Percentiles rank a stretch among this genome's conserved stretches.
Conservation (phyloP, 2,113 vertebrate species). For the Scatophagus argus region DNA sequence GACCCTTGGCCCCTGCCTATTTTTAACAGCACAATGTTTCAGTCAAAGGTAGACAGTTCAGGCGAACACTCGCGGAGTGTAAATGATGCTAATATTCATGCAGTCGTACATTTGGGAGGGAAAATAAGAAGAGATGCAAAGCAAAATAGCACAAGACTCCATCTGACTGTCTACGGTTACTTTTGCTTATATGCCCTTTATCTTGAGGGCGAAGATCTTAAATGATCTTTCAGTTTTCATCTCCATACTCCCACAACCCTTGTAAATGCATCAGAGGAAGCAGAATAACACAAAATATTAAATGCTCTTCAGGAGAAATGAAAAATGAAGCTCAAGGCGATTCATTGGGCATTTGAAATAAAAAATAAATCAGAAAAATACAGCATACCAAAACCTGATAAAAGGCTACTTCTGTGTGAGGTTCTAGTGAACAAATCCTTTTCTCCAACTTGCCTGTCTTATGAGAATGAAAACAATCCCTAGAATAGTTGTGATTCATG, state of each 20-base stretch:
- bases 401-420: slow-evolving; percentile 51
- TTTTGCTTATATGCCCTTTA: slow-evolving; percentile 73
- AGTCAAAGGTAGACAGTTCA: slow-evolving; percentile 78
- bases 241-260: slow-evolving; percentile 77
- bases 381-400: slow-evolving; percentile 46
- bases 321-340: slow-evolving; percentile 57
- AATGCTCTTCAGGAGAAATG: slow-evolving; percentile 62
- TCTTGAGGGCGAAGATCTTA: slow-evolving; percentile 78
- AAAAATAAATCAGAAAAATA: slow-evolving; percentile 39
- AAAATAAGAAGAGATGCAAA: slow-evolving; percentile 70
- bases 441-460: slow-evolving; percentile 22
- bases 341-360: slow-evolving; percentile 49
- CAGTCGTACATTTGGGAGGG: slow-evolving; percentile 71
- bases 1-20: slow-evolving; percentile 75
- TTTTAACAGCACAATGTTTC: slow-evolving; percentile 75
- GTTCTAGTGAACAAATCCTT: slow-evolving; percentile 56
- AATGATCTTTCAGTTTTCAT: slow-evolving; percentile 76
- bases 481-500: slow-evolving; percentile 77
- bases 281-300: slow-evolving; percentile 61
- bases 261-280: slow-evolving; percentile 75
- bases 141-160: slow-evolving; percentile 72
- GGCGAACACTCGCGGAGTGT: slow-evolving; percentile 67
- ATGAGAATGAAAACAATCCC: slow-evolving; percentile 69
- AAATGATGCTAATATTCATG: slow-evolving; percentile 79
- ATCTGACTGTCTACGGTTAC: slow-evolving; percentile 62